Percentiles rank a stretch among this genome's conserved stretches.
phyloP scores from a whole-genome alignment of 1,140 invertebrate genomes.

The Archivesica marissinica region DNA sequence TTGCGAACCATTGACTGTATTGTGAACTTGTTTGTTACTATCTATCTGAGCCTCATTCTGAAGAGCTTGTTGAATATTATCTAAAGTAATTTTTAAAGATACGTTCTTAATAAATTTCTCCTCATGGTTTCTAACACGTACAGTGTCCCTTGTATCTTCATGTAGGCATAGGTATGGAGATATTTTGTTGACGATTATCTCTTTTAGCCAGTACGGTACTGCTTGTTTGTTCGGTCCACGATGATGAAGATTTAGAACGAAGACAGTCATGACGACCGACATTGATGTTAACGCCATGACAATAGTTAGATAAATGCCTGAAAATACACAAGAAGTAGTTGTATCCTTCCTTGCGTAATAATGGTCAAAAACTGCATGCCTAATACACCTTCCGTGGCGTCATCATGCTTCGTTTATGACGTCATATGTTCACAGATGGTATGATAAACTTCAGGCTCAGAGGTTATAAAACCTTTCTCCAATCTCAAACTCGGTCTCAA shows the following conservation, averaged over 20 bases:
- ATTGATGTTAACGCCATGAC: conserved; percentile 84
- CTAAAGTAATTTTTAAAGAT: conserved; percentile 78
- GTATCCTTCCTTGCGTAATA: no score
- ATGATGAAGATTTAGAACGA: conserved; percentile 84
- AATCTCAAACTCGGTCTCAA: no score
- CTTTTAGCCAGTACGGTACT: conserved; percentile 79
- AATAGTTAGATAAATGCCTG: conserved; percentile 84
- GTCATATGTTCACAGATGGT: no score
- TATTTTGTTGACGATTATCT: conserved; percentile 66
- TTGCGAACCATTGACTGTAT: background rate
- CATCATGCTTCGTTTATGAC: no score
- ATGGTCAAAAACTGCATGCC: no score
- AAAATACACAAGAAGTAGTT: conserved; percentile 55
- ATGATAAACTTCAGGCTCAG: no score
- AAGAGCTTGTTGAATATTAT: conserved; percentile 80
- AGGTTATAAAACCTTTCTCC: no score
- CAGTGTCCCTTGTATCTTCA: background rate
- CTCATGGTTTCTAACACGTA: conserved; percentile 31
- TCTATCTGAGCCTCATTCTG: conserved; percentile 76
- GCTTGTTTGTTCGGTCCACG: conserved; percentile 80
- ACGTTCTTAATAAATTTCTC: conserved; percentile 71
- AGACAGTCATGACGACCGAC: conserved; percentile 84
- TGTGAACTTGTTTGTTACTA: conserved; percentile 43
- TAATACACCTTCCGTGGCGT: no score
- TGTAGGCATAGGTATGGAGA: conserved; percentile 41